Percentiles rank a stretch among this genome's conserved stretches.
Evolutionary conservation across 2,888 invertebrate genomes (phyloP).

Genomic region (Cheilosia impressa): DNA sequence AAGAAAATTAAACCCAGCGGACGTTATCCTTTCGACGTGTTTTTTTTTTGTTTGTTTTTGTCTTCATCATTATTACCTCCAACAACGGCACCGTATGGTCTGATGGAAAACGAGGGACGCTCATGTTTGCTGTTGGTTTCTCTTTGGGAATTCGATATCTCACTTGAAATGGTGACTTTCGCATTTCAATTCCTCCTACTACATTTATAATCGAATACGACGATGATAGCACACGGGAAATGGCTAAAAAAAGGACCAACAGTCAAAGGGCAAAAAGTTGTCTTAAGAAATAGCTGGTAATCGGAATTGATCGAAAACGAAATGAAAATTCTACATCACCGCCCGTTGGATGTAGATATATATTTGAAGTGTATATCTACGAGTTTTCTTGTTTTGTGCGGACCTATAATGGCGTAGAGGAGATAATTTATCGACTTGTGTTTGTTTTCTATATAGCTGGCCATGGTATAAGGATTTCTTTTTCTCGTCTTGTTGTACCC

Average conservation of each 20-base stretch:
- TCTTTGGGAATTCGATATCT: conserved; percentile 63
- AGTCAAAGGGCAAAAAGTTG: neutral
- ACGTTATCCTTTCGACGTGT: conserved; percentile 5
- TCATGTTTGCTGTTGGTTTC: conserved; percentile 36
- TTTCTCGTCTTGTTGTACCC: conserved; percentile 44
- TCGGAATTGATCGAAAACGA: conserved; percentile 53
- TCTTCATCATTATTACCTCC: conserved; percentile 51
- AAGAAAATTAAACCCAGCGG: conserved; percentile 45
- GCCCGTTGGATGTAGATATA: neutral
- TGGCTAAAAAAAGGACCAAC: conserved; percentile 66
- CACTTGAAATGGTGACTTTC: conserved; percentile 60
- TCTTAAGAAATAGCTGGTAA: conserved; percentile 2
- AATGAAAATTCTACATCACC: neutral
- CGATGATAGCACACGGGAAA: conserved; percentile 40
- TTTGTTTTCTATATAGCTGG: conserved; percentile 63
- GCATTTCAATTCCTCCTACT: conserved; percentile 60
- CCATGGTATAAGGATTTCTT: conserved; percentile 59
- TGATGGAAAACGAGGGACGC: conserved; percentile 15
- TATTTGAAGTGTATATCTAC: neutral
- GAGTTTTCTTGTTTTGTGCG: conserved; percentile 48
- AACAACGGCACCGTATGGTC: conserved; percentile 71
- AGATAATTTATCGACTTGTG: conserved; percentile 69
- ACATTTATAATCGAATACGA: conserved; percentile 69
- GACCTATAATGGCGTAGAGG: conserved; percentile 66
- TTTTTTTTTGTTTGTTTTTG: conserved; percentile 18